A percentile compares a stretch with the other conserved stretches of the same genome.
Evolutionary conservation across 2,113 vertebrate genomes (phyloP).

Genomic region (Pachypanchax playfairii): DNA sequence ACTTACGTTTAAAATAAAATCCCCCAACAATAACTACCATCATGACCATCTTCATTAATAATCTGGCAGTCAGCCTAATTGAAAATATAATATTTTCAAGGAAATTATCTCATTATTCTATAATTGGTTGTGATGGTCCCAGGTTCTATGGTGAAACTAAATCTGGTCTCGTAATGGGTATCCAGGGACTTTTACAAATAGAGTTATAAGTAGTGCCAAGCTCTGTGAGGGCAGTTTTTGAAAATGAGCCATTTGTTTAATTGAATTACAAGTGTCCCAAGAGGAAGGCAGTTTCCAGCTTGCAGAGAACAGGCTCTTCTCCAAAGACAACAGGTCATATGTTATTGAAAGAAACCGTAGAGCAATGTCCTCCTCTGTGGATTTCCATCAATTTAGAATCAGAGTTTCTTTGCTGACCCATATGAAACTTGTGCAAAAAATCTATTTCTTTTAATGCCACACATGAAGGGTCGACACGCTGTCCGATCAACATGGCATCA

Average conservation of each 20-base stretch:
- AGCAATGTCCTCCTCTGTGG: not conserved
- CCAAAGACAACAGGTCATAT: slow-evolving; percentile 4
- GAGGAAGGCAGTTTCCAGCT: slow-evolving; percentile 26
- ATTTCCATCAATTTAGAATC: too few species aligned
- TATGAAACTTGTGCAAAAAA: too few species aligned
- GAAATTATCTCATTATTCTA: slow-evolving; percentile 26
- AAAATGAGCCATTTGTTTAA: slow-evolving; percentile 25
- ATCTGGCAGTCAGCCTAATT: not conserved
- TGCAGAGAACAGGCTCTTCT: not conserved
- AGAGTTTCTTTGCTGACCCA: too few species aligned
- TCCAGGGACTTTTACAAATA: slow-evolving; percentile 20
- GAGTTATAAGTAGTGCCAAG: slow-evolving; percentile 23
- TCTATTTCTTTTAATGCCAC: too few species aligned
- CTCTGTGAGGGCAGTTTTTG: slow-evolving; percentile 23
- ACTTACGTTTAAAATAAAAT: not conserved
- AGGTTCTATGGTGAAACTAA: slow-evolving; percentile 24
- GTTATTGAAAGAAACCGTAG: not conserved
- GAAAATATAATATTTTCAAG: slow-evolving; percentile 8
- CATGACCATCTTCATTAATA: not conserved
- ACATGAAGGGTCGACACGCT: too few species aligned
- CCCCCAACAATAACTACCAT: not conserved
- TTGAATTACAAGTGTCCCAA: slow-evolving; percentile 21
- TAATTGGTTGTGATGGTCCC: slow-evolving; percentile 24
- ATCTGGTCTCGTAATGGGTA: slow-evolving; percentile 19
- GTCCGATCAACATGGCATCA: too few species aligned